Conservation (phyloP, 2,888 invertebrate genomes). For the Leptogaster cylindrica region DNA sequence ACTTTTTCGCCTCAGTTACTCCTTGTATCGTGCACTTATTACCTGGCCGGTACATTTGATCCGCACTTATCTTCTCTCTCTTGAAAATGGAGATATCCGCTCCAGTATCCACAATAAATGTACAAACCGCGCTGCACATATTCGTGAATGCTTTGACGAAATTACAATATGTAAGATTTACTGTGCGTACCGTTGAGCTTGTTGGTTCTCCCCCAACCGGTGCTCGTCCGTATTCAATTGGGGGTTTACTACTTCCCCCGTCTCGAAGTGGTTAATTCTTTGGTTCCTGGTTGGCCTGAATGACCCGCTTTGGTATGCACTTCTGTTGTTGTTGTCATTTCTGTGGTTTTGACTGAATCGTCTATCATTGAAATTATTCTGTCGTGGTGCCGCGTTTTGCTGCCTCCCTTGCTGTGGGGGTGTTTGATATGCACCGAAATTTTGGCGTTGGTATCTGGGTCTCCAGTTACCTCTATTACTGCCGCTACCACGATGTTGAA, state of each 20-base stretch:
- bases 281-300: background rate
- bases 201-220: background rate
- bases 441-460: background rate
- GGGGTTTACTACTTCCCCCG: too few relatives aligned
- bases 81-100: too few relatives aligned
- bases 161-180: too few relatives aligned
- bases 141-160: too few relatives aligned
- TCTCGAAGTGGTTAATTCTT: too few relatives aligned
- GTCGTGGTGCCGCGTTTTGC: background rate
- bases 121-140: too few relatives aligned
- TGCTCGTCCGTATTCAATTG: too few relatives aligned
- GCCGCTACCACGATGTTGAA: too few relatives aligned
- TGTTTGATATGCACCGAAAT: background rate
- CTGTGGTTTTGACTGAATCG: background rate
- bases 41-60: background rate
- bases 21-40: conserved; percentile 18
- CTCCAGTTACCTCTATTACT: too few relatives aligned
- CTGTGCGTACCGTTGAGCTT: background rate
- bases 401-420: background rate
- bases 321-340: background rate
- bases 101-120: too few relatives aligned
- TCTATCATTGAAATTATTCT: background rate
- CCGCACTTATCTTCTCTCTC: background rate
- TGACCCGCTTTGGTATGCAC: background rate
- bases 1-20: conserved; percentile 1